These are phyloP conservation scores for Diploscapter pachys DNA, from an alignment of 1,140 invertebrate genomes.

Conservation along the genomic window DNA sequence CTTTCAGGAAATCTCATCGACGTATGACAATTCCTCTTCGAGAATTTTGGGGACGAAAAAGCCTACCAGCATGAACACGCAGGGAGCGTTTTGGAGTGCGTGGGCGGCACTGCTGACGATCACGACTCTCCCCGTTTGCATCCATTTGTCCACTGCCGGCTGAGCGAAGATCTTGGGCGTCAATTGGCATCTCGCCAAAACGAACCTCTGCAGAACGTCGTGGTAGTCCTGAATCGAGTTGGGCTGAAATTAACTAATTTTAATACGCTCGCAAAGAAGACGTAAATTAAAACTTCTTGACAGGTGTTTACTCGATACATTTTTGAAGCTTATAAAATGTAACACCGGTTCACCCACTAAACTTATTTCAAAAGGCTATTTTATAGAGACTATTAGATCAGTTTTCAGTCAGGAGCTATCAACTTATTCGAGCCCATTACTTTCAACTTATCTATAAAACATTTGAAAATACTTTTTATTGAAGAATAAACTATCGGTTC, in stretches of 20 bases:
- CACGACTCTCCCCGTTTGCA: conserved; percentile 21
- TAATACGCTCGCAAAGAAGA: not conserved
- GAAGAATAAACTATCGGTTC: no score
- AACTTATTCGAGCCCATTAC: no score
- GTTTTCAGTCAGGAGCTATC: no score
- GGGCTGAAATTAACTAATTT: conserved; percentile 9
- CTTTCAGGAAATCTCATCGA: not conserved
- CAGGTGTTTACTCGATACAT: no score
- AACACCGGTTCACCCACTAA: conserved; percentile 7
- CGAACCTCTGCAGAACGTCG: not conserved
- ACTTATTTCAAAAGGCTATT: not conserved
- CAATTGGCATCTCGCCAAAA: not conserved
- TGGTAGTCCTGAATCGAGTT: not conserved
- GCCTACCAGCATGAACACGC: no score
- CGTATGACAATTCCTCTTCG: conserved; percentile 11
- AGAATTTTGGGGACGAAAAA: conserved; percentile 2
- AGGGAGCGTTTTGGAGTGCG: conserved; percentile 2
- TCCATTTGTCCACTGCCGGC: conserved; percentile 20
- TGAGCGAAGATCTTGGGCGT: conserved; percentile 3
- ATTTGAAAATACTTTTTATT: no score
- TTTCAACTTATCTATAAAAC: no score
- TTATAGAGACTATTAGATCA: no score
- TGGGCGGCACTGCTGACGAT: conserved; percentile 20
- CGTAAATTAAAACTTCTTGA: no score
- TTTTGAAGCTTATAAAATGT: not conserved